These are phyloP conservation scores for Spodoptera litura DNA, from an alignment of 1,140 invertebrate genomes.

Conservation along the genomic window DNA sequence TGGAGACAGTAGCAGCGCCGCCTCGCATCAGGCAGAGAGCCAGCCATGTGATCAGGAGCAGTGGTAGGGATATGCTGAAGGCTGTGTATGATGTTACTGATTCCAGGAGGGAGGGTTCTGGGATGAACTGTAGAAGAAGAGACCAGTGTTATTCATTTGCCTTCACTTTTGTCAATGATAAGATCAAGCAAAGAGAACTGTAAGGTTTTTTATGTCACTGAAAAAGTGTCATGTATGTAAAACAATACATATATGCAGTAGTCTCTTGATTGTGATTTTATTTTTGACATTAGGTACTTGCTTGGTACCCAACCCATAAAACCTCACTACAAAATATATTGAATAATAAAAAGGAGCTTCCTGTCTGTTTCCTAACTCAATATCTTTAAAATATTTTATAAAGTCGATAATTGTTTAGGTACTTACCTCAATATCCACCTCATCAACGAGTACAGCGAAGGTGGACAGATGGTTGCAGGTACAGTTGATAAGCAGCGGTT, in stretches of 20 bases:
- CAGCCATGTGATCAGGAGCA: conserved; percentile 91
- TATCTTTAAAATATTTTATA: background rate
- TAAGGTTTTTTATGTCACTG: too few relatives aligned
- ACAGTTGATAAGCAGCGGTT: conserved; percentile 93
- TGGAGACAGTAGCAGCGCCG: conserved; percentile 94
- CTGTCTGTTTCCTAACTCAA: background rate
- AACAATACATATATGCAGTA: too few relatives aligned
- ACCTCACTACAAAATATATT: too few relatives aligned
- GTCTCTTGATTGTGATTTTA: too few relatives aligned
- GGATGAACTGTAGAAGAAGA: conserved; percentile 88
- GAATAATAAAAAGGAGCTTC: too few relatives aligned
- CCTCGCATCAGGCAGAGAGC: conserved; percentile 92
- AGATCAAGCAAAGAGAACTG: too few relatives aligned
- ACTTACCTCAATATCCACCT: conserved; percentile 93
- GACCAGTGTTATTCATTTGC: too few relatives aligned
- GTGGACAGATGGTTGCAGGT: conserved; percentile 97
- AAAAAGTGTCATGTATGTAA: too few relatives aligned
- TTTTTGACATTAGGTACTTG: too few relatives aligned
- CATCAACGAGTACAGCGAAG: conserved; percentile 96
- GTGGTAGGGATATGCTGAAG: conserved; percentile 93
- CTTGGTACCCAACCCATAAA: too few relatives aligned
- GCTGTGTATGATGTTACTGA: conserved; percentile 95
- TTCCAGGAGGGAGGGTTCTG: conserved; percentile 93
- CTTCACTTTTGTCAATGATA: too few relatives aligned
- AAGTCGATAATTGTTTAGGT: background rate